Percentiles rank a stretch among this genome's conserved stretches.
phyloP scores from a whole-genome alignment of 2,888 invertebrate species.

The Oeneis ivallda region DNA sequence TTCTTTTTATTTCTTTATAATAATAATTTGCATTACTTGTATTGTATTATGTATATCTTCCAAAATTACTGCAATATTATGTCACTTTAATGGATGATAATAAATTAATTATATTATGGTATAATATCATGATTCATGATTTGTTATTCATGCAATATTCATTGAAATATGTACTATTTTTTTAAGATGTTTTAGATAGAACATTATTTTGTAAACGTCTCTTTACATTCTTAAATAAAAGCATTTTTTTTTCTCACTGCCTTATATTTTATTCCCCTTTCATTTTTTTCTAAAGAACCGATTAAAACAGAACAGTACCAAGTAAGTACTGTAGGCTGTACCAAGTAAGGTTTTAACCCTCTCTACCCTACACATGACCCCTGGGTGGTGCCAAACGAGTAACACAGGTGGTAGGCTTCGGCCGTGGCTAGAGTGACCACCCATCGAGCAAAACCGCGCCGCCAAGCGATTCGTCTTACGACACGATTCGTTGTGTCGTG shows the following conservation, averaged over 20 bases:
- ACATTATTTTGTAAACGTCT: slow-evolving; percentile 54
- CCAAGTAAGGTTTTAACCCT: too few species aligned
- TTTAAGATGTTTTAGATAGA: slow-evolving; percentile 58
- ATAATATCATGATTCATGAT: slow-evolving; percentile 19
- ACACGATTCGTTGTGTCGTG: too few species aligned
- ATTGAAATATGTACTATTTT: slow-evolving; percentile 56
- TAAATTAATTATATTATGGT: slow-evolving; percentile 17
- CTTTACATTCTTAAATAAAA: slow-evolving; percentile 51
- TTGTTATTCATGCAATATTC: slow-evolving; percentile 50
- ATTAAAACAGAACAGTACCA: too few species aligned
- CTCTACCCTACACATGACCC: too few species aligned
- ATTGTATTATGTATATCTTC: slow-evolving; percentile 7
- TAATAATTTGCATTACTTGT: neutral
- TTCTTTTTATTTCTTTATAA: slow-evolving; percentile 5
- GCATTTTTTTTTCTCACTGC: slow-evolving; percentile 39
- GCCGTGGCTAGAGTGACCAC: too few species aligned
- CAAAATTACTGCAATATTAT: slow-evolving; percentile 19
- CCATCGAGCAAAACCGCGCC: too few species aligned
- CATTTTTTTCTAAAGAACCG: too few species aligned
- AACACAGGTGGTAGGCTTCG: too few species aligned
- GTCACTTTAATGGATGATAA: slow-evolving; percentile 6
- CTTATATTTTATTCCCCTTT: neutral
- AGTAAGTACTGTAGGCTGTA: too few species aligned
- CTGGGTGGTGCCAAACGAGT: too few species aligned
- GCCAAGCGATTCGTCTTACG: too few species aligned